Percentiles rank a stretch among this genome's conserved stretches.
Conservation (phyloP, 1,140 invertebrate species). For the Sminthurides bifidus region DNA sequence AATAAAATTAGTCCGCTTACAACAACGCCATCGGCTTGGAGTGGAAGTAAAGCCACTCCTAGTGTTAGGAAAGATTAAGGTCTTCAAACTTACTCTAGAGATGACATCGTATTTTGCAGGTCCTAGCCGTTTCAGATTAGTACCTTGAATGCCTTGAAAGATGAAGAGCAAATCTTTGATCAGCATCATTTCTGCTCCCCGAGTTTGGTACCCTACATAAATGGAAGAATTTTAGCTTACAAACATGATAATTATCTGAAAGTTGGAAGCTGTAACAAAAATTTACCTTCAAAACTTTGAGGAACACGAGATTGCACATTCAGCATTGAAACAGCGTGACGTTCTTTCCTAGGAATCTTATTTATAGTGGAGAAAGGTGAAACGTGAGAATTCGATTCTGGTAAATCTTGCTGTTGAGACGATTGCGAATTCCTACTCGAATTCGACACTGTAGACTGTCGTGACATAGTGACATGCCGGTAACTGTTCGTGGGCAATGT, state of each 20-base stretch:
- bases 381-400: no score
- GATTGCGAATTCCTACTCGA: no score
- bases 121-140: constrained; percentile 54
- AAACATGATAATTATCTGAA: background rate
- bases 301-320: background rate
- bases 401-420: no score
- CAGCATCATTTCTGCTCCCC: constrained; percentile 43
- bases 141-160: constrained; percentile 69
- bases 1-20: no score
- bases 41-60: no score
- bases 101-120: constrained; percentile 50
- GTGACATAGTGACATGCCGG: no score
- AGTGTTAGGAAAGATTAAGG: no score
- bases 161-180: constrained; percentile 66
- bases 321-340: constrained; percentile 2
- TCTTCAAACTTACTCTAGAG: constrained; percentile 39
- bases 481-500: no score
- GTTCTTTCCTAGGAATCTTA: no score
- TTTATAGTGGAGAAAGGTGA: no score
- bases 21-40: no score
- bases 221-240: background rate
- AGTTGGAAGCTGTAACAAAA: background rate
- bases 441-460: no score
- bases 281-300: background rate
- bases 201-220: constrained; percentile 37